Evolutionary conservation across 2,113 vertebrate species (phyloP), one percentile per base, ranked within the genome.

Genomic region (Hemicordylus capensis): DNA sequence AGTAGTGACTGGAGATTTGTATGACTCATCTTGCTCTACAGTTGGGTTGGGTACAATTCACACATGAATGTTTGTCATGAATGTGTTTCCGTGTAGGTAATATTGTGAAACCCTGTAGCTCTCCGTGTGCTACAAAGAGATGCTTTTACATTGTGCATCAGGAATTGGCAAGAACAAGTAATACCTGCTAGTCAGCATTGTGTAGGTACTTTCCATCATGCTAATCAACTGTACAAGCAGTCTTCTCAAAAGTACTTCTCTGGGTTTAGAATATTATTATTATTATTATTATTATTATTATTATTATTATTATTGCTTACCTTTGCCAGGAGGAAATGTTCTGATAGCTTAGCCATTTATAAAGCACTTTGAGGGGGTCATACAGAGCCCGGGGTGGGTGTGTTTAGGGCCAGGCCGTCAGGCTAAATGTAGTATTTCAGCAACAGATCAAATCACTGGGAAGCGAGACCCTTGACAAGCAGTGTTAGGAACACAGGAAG

Each of bases 181-280:
- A 78, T 72, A 61, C 76, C 42, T 72, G 39, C 24, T 85, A 34
- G 76, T 85, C 76, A 79, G 66, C 31, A 12, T 64, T n/a, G 78
- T 37, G 37, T 14, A 22, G 37, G 6, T 39, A 76, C 14, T 19
- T 19, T 24, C 51, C 61, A 15, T 66, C 37, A 28, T 37, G 44
- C 26, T 39, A 77, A 4, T 51, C 31, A 51, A 44, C 44, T 51
- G 69, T 24, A 79, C 73, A 63, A 19, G 19, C 6, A 72, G 11
- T 39, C 42, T 46, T 39, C 22, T 34, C 42, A 20, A 15, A 72
- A 28, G 15, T 31, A n/a, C 26, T 44, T 31, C 31, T 11, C 31
- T 20, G 44, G 37, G 2, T 34, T 83, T 42, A n/a, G 4, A 48
- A 37, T 58, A 4, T 39, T 42, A 70, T 58, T 5, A 84, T 26